Evolutionary conservation across 2,113 vertebrate species (phyloP).

Genomic region (Thymallus thymallus): DNA sequence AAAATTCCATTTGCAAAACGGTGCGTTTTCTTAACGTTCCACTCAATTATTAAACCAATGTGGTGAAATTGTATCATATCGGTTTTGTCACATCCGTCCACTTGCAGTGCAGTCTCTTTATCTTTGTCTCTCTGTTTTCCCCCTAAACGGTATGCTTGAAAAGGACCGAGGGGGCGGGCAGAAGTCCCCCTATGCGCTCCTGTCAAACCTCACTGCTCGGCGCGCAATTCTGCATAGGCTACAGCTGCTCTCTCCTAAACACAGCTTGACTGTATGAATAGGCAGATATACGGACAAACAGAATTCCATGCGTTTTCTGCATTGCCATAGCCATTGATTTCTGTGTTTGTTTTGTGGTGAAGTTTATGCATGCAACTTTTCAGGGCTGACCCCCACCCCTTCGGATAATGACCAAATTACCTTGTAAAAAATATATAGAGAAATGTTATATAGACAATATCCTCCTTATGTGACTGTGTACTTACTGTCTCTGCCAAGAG

Average conservation of each 20-base stretch:
- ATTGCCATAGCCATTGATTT: too few relatives aligned
- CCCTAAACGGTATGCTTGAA: background rate
- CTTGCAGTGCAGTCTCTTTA: background rate
- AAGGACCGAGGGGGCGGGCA: background rate
- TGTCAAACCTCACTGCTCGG: background rate
- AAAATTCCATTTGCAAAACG: constrained; percentile 9
- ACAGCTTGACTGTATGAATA: background rate
- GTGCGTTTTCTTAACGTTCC: background rate
- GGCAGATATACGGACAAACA: background rate
- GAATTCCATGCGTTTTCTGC: too few relatives aligned
- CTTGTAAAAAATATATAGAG: too few relatives aligned
- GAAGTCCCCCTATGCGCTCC: background rate
- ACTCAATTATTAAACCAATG: background rate
- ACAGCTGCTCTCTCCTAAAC: background rate
- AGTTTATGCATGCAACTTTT: too few relatives aligned
- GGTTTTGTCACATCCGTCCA: background rate
- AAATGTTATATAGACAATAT: too few relatives aligned
- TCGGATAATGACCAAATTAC: too few relatives aligned
- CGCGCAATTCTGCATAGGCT: too few relatives aligned
- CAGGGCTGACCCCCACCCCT: too few relatives aligned
- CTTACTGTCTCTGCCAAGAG: too few relatives aligned
- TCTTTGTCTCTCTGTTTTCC: background rate
- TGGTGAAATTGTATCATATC: background rate
- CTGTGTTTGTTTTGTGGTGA: background rate
- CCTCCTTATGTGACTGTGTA: background rate